Percentiles rank a stretch among this genome's conserved stretches.
These are phyloP conservation scores for Rhinichthys klamathensis DNA, from an alignment of 2,113 vertebrate genomes.

Conservation along the genomic window DNA sequence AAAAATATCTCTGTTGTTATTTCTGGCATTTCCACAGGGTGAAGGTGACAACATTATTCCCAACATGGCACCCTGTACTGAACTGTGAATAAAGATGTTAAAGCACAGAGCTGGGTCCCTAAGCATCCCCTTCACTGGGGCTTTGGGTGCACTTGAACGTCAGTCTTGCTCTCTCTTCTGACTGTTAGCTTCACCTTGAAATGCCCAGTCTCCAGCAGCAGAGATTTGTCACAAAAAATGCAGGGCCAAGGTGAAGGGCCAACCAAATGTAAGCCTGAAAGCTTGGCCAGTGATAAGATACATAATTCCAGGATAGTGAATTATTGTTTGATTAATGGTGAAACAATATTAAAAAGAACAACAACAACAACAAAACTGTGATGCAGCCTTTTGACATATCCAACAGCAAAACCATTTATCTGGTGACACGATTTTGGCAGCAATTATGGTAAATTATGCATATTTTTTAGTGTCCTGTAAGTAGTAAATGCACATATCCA, in stretches of 20 bases:
- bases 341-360: background rate
- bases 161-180: background rate
- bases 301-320: slow-evolving; percentile 14
- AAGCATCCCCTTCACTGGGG: slow-evolving; percentile 18
- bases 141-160: slow-evolving; percentile 26
- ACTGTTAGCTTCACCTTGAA: slow-evolving; percentile 47
- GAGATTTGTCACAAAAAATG: slow-evolving; percentile 30
- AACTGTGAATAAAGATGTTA: slow-evolving; percentile 32
- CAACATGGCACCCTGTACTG: slow-evolving; percentile 20
- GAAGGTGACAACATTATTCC: background rate
- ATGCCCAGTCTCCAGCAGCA: slow-evolving; percentile 30
- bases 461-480: slow-evolving; percentile 16
- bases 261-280: slow-evolving; percentile 19
- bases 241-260: slow-evolving; percentile 16
- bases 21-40: background rate
- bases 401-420: slow-evolving; percentile 8
- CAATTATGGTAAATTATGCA: slow-evolving; percentile 29
- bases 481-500: background rate
- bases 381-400: background rate
- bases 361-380: too few species aligned
- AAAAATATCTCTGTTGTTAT: background rate
- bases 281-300: slow-evolving; percentile 16
- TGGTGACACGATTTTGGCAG: background rate
- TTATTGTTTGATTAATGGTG: background rate
- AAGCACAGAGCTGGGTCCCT: slow-evolving; percentile 8